Conservation (phyloP, 2,113 vertebrate species). For the Arothron firmamentum region DNA sequence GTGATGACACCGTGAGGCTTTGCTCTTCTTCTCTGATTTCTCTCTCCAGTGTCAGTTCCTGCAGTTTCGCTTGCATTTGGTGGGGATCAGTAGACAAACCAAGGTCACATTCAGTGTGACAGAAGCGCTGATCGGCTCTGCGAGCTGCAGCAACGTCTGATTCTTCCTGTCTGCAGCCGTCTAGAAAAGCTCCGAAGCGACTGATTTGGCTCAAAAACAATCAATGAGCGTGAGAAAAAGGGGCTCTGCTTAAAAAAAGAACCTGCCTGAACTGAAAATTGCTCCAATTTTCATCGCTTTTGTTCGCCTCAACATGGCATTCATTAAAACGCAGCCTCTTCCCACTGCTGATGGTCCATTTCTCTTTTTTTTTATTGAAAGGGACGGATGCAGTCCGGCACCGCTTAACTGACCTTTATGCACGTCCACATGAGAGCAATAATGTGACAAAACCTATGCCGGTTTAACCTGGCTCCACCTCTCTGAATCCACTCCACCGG, state of each 20-base stretch:
- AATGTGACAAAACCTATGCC: conserved; percentile 50
- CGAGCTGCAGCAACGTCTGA: conserved; percentile 3
- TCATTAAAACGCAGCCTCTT: background rate
- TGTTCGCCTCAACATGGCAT: background rate
- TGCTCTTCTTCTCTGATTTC: conserved; percentile 1
- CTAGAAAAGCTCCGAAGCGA: conserved; percentile 16
- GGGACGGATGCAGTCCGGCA: background rate
- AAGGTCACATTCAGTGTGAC: conserved; percentile 23
- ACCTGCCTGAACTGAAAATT: background rate
- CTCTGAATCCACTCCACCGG: conserved; percentile 44
- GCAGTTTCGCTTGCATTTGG: background rate
- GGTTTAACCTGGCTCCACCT: conserved; percentile 57
- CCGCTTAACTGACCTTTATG: conserved; percentile 15
- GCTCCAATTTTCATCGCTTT: background rate
- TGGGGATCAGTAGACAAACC: conserved; percentile 5
- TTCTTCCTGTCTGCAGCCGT: conserved; percentile 9
- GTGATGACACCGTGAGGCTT: background rate
- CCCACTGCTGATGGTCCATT: background rate
- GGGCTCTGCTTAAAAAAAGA: conserved; percentile 1
- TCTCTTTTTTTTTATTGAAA: conserved; percentile 2
- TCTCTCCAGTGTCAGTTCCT: background rate
- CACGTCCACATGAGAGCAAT: conserved; percentile 26
- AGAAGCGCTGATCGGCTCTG: conserved; percentile 9
- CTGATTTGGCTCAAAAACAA: conserved; percentile 36
- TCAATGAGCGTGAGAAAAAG: conserved; percentile 19